Percentiles rank a stretch among this genome's conserved stretches.
These are phyloP conservation scores for Epistrophe grossulariae DNA, from an alignment of 2,888 invertebrate genomes.

Conservation along the genomic window DNA sequence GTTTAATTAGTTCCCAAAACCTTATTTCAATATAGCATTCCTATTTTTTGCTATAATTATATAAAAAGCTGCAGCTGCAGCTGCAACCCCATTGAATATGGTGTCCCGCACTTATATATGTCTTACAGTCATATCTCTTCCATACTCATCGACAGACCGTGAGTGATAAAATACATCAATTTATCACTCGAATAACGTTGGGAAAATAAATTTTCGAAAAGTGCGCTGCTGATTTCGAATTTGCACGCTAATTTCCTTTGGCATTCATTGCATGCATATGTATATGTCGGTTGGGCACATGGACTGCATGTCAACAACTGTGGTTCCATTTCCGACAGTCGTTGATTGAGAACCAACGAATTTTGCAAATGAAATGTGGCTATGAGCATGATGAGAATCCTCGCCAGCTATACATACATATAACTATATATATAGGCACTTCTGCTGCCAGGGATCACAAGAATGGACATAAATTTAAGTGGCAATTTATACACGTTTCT, in stretches of 20 bases:
- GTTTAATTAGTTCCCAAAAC: background rate
- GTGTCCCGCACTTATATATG: background rate
- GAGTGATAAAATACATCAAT: constrained; percentile 41
- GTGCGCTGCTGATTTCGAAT: constrained; percentile 45
- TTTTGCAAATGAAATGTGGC: constrained; percentile 44
- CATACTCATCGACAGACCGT: background rate
- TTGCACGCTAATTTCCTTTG: constrained; percentile 68
- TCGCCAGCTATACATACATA: background rate
- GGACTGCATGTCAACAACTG: constrained; percentile 54
- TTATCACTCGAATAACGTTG: constrained; percentile 41
- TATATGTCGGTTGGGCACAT: background rate
- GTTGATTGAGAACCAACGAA: constrained; percentile 68
- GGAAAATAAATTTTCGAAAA: constrained; percentile 42
- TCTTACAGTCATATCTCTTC: constrained; percentile 6
- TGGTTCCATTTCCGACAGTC: constrained; percentile 65
- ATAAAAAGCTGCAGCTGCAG: background rate
- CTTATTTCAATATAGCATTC: background rate
- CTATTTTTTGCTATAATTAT: background rate
- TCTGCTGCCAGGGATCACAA: constrained; percentile 46
- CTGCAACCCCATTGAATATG: background rate
- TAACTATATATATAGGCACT: background rate
- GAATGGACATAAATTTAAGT: constrained; percentile 70
- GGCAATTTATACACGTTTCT: constrained; percentile 74
- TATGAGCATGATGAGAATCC: background rate
- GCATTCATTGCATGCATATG: constrained; percentile 35